phyloP scores from a whole-genome alignment of 1,140 invertebrate species.

The Archivesica marissinica region DNA sequence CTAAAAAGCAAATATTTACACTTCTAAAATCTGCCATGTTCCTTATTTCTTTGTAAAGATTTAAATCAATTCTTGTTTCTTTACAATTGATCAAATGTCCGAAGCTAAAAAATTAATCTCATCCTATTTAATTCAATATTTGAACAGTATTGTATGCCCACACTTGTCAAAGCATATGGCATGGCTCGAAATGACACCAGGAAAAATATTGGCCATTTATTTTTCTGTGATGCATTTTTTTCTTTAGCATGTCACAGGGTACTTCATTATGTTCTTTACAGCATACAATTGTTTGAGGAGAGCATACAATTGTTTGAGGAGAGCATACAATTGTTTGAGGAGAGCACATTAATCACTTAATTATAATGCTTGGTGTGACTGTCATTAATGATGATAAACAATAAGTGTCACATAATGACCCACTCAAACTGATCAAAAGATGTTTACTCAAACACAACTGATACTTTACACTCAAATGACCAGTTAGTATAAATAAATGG shows the following conservation, averaged over 20 bases:
- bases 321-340: background rate
- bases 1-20: conserved; percentile 54
- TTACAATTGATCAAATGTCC: conserved; percentile 51
- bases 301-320: background rate
- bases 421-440: conserved; percentile 38
- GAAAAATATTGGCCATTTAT: conserved; percentile 42
- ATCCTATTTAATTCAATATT: conserved; percentile 58
- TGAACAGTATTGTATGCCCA: conserved; percentile 40
- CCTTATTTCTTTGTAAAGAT: conserved; percentile 1
- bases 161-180: conserved; percentile 41
- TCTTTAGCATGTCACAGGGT: background rate
- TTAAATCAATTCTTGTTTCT: conserved; percentile 56
- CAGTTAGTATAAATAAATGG: background rate
- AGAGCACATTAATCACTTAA: conserved; percentile 8
- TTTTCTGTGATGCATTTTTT: conserved; percentile 9
- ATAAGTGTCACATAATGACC: conserved; percentile 39
- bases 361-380: conserved; percentile 12
- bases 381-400: conserved; percentile 40
- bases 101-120: conserved; percentile 46
- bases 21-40: conserved; percentile 22
- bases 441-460: conserved; percentile 9
- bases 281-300: background rate
- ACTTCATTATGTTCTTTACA: background rate
- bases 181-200: conserved; percentile 29
- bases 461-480: conserved; percentile 6